These are phyloP conservation scores for Sipha maydis DNA, from an alignment of 2,888 invertebrate species.

Conservation along the genomic window DNA sequence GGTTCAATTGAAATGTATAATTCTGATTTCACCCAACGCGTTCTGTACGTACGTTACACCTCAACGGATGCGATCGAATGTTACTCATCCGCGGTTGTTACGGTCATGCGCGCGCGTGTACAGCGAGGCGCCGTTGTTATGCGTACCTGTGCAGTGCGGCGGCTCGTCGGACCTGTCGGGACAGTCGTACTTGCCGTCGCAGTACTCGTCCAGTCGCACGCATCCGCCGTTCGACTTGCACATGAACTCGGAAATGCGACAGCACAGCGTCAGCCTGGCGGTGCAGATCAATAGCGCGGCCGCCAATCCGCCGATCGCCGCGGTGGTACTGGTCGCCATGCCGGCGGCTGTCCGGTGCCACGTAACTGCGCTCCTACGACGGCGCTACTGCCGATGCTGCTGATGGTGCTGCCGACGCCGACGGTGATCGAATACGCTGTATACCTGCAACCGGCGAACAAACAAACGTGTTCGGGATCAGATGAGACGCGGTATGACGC, in stretches of 20 bases:
- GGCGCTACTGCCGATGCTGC: background rate
- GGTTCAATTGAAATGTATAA: too few relatives aligned
- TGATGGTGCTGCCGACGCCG: background rate
- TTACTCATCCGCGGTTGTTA: too few relatives aligned
- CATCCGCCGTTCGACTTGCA: conserved; percentile 78
- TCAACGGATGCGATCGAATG: background rate
- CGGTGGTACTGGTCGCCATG: background rate
- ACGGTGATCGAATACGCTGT: background rate
- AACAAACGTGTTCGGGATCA: background rate
- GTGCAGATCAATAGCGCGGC: conserved; percentile 64
- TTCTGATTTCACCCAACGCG: too few relatives aligned
- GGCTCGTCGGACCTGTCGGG: conserved; percentile 89
- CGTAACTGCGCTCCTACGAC: background rate
- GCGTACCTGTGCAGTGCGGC: conserved; percentile 76
- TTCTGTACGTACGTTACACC: too few relatives aligned
- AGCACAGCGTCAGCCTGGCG: conserved; percentile 71
- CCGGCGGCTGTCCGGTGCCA: background rate
- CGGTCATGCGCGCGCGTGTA: too few relatives aligned
- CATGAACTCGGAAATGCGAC: conserved; percentile 81
- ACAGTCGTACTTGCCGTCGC: conserved; percentile 86
- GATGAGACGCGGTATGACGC: background rate
- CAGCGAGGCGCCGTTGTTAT: background rate
- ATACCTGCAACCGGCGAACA: background rate
- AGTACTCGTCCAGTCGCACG: conserved; percentile 85
- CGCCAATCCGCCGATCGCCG: background rate